Percentiles rank a stretch among this genome's conserved stretches.
Conservation (phyloP, 1,140 invertebrate genomes). For the Proctacanthus coquilletti region DNA sequence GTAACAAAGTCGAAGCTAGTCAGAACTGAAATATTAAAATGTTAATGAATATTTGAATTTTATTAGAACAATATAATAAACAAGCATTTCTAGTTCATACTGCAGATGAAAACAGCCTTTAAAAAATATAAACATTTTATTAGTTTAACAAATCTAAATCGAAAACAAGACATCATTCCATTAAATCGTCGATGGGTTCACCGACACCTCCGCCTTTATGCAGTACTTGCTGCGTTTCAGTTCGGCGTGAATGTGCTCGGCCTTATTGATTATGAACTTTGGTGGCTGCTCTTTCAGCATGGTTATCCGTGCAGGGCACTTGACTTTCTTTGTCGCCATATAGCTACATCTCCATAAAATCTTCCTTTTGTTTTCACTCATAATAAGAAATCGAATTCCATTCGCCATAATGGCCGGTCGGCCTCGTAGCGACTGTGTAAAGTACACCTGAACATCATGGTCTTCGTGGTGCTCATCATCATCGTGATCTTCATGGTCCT, state of each 20-base stretch:
- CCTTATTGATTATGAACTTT: slow-evolving; percentile 27
- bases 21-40: too few species aligned
- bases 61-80: too few species aligned
- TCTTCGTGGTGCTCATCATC: too few species aligned
- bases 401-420: slow-evolving; percentile 28
- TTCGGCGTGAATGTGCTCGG: slow-evolving; percentile 24
- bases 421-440: slow-evolving; percentile 26
- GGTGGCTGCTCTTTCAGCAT: slow-evolving; percentile 27
- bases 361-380: slow-evolving; percentile 30
- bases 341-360: slow-evolving; percentile 29
- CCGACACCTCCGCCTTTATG: too few species aligned
- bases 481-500: too few species aligned
- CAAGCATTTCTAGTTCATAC: too few species aligned
- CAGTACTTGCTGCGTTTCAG: slow-evolving; percentile 27
- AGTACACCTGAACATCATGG: slow-evolving; percentile 24
- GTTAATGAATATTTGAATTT: too few species aligned
- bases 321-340: slow-evolving; percentile 28
- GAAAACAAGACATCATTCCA: too few species aligned
- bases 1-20: slow-evolving; percentile 12
- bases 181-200: too few species aligned
- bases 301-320: slow-evolving; percentile 28
- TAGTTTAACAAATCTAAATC: too few species aligned
- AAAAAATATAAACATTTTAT: too few species aligned
- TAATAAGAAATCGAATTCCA: slow-evolving; percentile 25
- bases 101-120: too few species aligned